Evolutionary conservation across 2,888 invertebrate species (phyloP), one percentile per base, ranked within the genome.

Genomic region (Fissipunctia ypsillon): DNA sequence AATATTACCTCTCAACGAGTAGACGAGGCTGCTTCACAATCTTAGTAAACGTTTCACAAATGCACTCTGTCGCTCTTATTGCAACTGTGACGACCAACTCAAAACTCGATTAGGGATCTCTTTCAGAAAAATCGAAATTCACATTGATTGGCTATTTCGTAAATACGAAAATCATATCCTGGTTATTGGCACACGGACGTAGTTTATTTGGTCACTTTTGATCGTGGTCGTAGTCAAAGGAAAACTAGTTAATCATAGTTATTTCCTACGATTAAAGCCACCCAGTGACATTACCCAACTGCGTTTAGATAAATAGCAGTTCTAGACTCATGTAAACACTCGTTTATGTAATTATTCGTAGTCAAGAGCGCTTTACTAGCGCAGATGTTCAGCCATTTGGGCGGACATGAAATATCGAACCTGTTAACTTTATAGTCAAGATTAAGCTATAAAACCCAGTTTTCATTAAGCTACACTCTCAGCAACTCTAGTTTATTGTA

Each of bases 401-500:
- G 77, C 69, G 73, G 78, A 82, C 82, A 84, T 80, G 80, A 84
- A 85, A 84, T 84, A 84, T 84, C 68, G 64, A 73, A 69, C 60
- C 72, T 80, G 76, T 75, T 84, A 84, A 84, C 76, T 84, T 85
- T 84, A 83, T 86, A 73, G 68, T 70, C 80, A 78, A 86, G 84
- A 84, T 84, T 86, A 78, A 83, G 73, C 77, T 86, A 80, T 86
- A 74, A 84, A 84, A 80, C 64, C 65, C 78, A 79, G 77, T 75
- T 69, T 87, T 85, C 83, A 88, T 86, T 85, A 87, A 84, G 81
- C 82, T 72, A 78, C 81, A 83, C 76, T 86, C 88, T 86, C 81
- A 78, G 78, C 79, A 59, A 79, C 83, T 81, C 76, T 76, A 78
- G 84, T 87, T 85, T 79, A 86, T 87, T 87, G 89, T 90, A 91